Evolutionary conservation across 2,797 vertebrate genomes (phyloP).

Genomic region (Cirrhinus mrigala): DNA sequence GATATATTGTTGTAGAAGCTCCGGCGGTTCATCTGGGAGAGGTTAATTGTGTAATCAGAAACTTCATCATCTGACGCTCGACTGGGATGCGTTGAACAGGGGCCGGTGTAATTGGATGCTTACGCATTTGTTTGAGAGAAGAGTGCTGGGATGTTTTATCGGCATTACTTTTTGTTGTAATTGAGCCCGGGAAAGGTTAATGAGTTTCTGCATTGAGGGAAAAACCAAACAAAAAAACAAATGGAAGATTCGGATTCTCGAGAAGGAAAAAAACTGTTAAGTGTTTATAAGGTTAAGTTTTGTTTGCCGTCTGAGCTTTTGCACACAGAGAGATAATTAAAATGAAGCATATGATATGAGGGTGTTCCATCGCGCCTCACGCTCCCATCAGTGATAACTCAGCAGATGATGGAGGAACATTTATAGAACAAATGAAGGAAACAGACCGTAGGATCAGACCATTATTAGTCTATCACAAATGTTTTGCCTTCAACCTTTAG

Average conservation of each 20-base stretch:
- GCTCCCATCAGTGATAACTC: slow-evolving; percentile 26
- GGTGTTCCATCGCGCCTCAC: neutral
- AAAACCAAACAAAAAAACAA: slow-evolving; percentile 26
- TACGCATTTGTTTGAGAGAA: slow-evolving; percentile 34
- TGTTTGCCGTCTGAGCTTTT: slow-evolving; percentile 35
- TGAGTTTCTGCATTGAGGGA: slow-evolving; percentile 45
- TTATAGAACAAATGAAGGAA: slow-evolving; percentile 36
- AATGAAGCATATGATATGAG: slow-evolving; percentile 24
- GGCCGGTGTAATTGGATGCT: slow-evolving; percentile 33
- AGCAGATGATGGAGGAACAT: slow-evolving; percentile 9
- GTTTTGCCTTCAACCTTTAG: neutral
- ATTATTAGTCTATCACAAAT: slow-evolving; percentile 35
- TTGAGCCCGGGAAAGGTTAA: slow-evolving; percentile 49
- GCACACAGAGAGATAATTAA: slow-evolving; percentile 35
- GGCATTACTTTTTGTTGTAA: slow-evolving; percentile 39
- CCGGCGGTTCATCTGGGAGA: slow-evolving; percentile 21
- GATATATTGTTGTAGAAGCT: slow-evolving; percentile 21
- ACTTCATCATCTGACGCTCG: slow-evolving; percentile 27
- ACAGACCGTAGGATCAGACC: neutral
- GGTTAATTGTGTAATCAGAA: slow-evolving; percentile 58
- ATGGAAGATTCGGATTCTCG: neutral
- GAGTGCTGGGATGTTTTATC: slow-evolving; percentile 47
- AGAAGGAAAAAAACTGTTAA: slow-evolving; percentile 20
- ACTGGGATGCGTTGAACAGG: slow-evolving; percentile 39
- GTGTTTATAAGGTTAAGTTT: slow-evolving; percentile 26